Conservation (phyloP, 2,888 invertebrate genomes). For the Thecophora atra region DNA sequence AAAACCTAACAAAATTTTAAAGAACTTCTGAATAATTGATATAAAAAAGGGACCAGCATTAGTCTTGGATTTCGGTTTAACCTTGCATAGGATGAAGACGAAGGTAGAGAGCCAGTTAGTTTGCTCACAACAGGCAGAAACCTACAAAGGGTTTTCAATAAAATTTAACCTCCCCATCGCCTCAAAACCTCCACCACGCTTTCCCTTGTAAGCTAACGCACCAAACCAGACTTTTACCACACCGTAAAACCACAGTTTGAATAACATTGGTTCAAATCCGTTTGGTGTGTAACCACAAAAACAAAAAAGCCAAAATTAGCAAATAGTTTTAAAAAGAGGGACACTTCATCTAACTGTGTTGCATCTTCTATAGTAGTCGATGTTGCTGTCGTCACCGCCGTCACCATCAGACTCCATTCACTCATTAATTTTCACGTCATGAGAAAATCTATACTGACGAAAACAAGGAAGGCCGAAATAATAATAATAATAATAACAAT, state of each 20-base stretch:
- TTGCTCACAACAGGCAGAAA: no score
- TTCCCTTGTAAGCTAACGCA: no score
- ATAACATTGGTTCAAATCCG: conserved; percentile 4
- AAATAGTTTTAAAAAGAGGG: not conserved
- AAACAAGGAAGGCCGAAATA: conserved; percentile 10
- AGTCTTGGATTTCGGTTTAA: no score
- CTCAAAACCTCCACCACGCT: no score
- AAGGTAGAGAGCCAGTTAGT: no score
- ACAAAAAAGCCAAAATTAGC: not conserved
- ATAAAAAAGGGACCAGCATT: no score
- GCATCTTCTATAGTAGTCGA: no score
- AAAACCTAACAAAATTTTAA: no score
- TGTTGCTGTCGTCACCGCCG: conserved; percentile 1
- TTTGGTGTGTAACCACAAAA: not conserved
- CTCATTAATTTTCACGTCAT: conserved; percentile 28
- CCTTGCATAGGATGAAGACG: no score
- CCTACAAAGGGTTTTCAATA: no score
- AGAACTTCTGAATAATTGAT: no score
- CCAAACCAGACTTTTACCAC: not conserved
- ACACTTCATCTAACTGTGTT: conserved; percentile 6
- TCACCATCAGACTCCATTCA: conserved; percentile 13
- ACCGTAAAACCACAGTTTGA: conserved; percentile 2
- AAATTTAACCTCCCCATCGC: no score
- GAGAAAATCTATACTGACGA: conserved; percentile 25
- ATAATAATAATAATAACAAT: not conserved